These are phyloP conservation scores for Scolopax rusticola DNA, from an alignment of 2,797 vertebrate species.

Conservation along the genomic window DNA sequence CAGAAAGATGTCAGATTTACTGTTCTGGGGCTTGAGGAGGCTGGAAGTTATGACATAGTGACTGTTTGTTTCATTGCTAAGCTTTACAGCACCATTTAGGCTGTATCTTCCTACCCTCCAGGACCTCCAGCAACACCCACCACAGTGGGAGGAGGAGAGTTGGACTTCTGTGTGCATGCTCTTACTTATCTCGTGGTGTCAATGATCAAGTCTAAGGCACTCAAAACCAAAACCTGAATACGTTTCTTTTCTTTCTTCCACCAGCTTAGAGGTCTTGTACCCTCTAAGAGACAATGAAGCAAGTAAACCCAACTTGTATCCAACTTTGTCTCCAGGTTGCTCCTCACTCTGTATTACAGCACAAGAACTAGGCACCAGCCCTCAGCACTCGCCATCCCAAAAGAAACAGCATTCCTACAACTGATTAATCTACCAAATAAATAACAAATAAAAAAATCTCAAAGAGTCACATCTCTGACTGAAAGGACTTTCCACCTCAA, in stretches of 20 bases:
- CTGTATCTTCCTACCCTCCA: background rate
- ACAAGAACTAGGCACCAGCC: background rate
- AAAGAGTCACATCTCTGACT: background rate
- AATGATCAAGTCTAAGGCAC: background rate
- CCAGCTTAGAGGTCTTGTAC: background rate
- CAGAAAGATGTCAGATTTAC: background rate
- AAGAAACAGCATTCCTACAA: background rate
- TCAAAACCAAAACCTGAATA: background rate
- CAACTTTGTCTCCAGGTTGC: background rate
- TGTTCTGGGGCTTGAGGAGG: background rate
- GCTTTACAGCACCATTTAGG: background rate
- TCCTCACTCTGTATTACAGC: background rate
- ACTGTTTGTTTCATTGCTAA: background rate
- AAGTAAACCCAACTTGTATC: background rate
- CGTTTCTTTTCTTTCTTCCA: background rate
- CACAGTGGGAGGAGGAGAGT: background rate
- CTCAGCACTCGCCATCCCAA: background rate
- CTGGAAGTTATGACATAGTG: background rate
- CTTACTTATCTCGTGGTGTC: background rate
- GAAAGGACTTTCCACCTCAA: constrained; percentile 26
- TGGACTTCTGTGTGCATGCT: background rate
- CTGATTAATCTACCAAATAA: background rate
- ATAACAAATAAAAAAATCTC: background rate
- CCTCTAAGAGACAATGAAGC: background rate
- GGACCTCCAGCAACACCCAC: background rate